Evolutionary conservation across 1,140 invertebrate species (phyloP), one percentile per base, ranked within the genome.

Genomic region (Chionoecetes opilio): DNA sequence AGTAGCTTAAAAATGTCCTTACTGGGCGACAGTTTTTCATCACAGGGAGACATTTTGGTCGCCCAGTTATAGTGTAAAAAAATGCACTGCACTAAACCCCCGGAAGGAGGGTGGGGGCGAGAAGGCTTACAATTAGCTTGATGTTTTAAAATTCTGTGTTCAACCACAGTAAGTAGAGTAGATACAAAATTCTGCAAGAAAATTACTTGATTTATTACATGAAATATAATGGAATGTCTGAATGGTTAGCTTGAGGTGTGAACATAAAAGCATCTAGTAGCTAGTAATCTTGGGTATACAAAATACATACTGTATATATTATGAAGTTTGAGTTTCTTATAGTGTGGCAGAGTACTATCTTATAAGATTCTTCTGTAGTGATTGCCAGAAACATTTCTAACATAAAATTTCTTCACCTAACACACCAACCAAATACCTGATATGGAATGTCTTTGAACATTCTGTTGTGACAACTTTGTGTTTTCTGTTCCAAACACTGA

Each of bases 61-160:
- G n/a, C n/a, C n/a, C n/a, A n/a, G n/a, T n/a, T n/a, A n/a, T n/a
- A n/a, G n/a, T n/a, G n/a, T n/a, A n/a, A n/a, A n/a, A n/a, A n/a
- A n/a, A n/a, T n/a, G n/a, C n/a, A n/a, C n/a, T n/a, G n/a, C n/a
- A n/a, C n/a, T n/a, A n/a, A n/a, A n/a, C n/a, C 21, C 63, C 63
- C 6, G n/a, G 21, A 75, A 14, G 46, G 21, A 26, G 63, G 2
- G 6, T n/a, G 63, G 5, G 63, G 63, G n/a, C 6, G 21, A 75
- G 63, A n/a, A 75, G 63, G 63, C 63, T 75, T 75, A 75, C 63
- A 75, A 75, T 75, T 75, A 75, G 63, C 63, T 1, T 9, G 63
- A 75, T 75, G n/a, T 75, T 75, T 75, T n/a, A 75, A 75, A 75
- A n/a, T 75, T 75, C n/a, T 75, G 63, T 75, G 63, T 75, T 75